Conservation (phyloP, 2,113 vertebrate species). For the Lasiurus borealis region DNA sequence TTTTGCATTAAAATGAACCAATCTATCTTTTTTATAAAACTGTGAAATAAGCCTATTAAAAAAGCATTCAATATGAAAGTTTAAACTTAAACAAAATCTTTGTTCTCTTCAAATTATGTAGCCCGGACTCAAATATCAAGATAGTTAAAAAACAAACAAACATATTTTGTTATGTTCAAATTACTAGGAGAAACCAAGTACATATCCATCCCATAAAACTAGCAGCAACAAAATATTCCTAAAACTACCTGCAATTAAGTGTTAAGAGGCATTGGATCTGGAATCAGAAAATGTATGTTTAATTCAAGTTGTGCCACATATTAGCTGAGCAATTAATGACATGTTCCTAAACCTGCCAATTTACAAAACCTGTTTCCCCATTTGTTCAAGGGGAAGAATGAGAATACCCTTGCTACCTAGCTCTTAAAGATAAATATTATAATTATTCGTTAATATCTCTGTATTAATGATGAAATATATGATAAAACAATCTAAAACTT, state of each 20-base stretch:
- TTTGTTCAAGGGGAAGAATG: neutral
- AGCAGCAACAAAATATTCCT: conserved; percentile 10
- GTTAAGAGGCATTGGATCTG: neutral
- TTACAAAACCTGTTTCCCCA: neutral
- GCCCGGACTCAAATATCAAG: conserved; percentile 41
- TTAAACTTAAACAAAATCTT: conserved; percentile 50
- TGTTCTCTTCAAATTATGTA: neutral
- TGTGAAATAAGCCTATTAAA: conserved; percentile 45
- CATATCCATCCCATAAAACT: neutral
- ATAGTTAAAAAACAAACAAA: conserved; percentile 39
- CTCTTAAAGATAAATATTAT: neutral
- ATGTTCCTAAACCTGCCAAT: neutral
- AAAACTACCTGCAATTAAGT: neutral
- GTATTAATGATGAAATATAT: neutral
- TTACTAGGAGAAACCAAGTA: conserved; percentile 59
- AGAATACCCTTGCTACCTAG: neutral
- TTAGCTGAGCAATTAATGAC: neutral
- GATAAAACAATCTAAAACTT: conserved; percentile 44
- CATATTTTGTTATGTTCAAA: conserved; percentile 13
- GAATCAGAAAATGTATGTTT: neutral
- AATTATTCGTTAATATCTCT: neutral
- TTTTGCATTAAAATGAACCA: conserved; percentile 71
- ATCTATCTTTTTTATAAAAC: conserved; percentile 46
- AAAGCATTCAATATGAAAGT: conserved; percentile 26
- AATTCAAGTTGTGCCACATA: neutral